Evolutionary conservation across 2,797 vertebrate species (phyloP).

Genomic region (Argentina silus): DNA sequence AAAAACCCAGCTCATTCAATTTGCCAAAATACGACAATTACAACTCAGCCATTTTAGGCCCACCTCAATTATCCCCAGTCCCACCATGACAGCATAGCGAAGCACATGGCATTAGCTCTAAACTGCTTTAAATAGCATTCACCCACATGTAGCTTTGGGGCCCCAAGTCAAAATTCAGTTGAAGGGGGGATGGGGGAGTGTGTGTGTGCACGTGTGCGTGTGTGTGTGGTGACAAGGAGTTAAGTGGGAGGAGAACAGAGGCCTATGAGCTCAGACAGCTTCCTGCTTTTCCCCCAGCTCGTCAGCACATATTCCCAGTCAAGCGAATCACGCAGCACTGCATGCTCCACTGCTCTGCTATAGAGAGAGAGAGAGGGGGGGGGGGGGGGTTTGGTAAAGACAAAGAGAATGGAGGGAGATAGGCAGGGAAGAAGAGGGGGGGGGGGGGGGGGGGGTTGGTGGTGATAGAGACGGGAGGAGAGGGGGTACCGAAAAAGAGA

Average conservation of each 20-base stretch:
- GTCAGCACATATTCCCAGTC: slow-evolving; percentile 58
- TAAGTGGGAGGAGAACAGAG: slow-evolving; percentile 31
- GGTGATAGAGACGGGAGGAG: not conserved
- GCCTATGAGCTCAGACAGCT: slow-evolving; percentile 53
- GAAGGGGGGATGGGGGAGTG: slow-evolving; percentile 6
- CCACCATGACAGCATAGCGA: no score
- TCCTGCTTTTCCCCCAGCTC: slow-evolving; percentile 51
- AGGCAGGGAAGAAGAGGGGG: no score
- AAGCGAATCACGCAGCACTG: slow-evolving; percentile 38
- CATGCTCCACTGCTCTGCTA: slow-evolving; percentile 50
- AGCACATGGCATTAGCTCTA: slow-evolving; percentile 28
- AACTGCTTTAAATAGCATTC: slow-evolving; percentile 34
- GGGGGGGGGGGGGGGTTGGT: not conserved
- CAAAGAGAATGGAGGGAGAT: slow-evolving; percentile 14
- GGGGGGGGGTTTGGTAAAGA: not conserved
- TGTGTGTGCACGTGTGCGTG: slow-evolving; percentile 1
- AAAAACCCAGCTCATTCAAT: slow-evolving; percentile 43
- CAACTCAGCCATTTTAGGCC: slow-evolving; percentile 54
- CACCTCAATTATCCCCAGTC: slow-evolving; percentile 53
- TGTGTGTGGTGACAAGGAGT: slow-evolving; percentile 4
- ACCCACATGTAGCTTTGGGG: slow-evolving; percentile 40
- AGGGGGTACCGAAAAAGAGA: slow-evolving; percentile 10
- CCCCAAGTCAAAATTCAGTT: slow-evolving; percentile 39
- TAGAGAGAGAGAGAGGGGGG: slow-evolving; percentile 11
- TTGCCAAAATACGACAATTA: slow-evolving; percentile 35